Evolutionary conservation across 2,797 vertebrate genomes (phyloP), one percentile per base, ranked within the genome.

Genomic region (Enteromius afrohamiltoni): DNA sequence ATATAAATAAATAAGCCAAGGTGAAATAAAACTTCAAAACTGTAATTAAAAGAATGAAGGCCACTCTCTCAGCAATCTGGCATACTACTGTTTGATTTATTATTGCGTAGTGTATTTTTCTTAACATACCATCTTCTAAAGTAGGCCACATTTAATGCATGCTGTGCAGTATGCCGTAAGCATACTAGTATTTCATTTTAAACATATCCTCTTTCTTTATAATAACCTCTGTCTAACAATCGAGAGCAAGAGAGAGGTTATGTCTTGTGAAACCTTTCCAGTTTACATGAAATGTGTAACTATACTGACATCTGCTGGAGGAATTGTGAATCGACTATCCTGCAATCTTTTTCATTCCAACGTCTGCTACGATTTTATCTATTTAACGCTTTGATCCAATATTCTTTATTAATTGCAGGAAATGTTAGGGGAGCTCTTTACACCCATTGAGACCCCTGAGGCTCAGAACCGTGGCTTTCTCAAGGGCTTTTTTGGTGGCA

Each of bases 351-450:
- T 42, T 75, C 2, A 14, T 19, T 34, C 23, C 8, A 51, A 1
- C 26, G 17, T 49, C 69, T 64, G 1, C 3, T 26, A 29, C 42
- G 23, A n/a, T 55, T 53, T 80, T 78, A 23, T 26, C 13, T 65
- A 64, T 65, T 73, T 51, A 67, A 79, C 34, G 14, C n/a, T 29
- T 37, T 42, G 2, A 79, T 78, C 73, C 14, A 29, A 81, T 85
- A 4, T 3, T 71, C 80, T 86, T 90, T 6, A 42, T 76, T 45
- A 42, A 19, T 51, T 82, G 37, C 88, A 99, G 98, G 98, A 99
- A 86, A 97, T 98, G 97, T 94, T 99, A 76, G 98, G 98, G 77
- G 98, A 99, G 91, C 94, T 99, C 87, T 99, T 99, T 92, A 98
- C 93, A 68, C 96, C 97, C 3, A 97, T 96, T 89, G 97, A 99